Evolutionary conservation across 2,113 vertebrate genomes (phyloP).

Genomic region (Pituophis catenifer): DNA sequence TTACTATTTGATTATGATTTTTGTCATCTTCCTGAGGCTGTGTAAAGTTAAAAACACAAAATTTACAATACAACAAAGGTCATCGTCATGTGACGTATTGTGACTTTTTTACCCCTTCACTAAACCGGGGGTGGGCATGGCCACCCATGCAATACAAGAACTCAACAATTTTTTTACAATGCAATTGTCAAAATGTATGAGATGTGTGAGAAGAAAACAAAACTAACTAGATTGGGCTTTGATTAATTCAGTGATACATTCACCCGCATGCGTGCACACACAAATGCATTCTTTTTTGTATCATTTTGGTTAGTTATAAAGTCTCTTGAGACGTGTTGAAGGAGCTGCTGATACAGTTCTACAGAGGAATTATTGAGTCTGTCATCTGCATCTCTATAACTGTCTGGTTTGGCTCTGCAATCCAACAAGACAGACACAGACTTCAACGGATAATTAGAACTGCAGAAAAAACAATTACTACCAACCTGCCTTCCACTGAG

Average conservation of each 20-base stretch:
- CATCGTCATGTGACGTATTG: no score
- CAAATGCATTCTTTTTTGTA: background rate
- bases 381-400: no score
- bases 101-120: no score
- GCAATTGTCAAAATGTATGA: background rate
- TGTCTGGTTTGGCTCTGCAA: no score
- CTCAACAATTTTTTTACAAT: background rate
- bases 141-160: background rate
- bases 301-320: background rate
- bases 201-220: background rate
- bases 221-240: background rate
- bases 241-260: background rate
- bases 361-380: no score
- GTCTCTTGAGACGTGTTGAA: background rate
- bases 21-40: background rate
- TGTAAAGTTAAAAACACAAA: background rate
- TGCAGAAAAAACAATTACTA: no score
- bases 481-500: no score
- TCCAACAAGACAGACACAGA: no score
- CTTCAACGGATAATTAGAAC: no score
- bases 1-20: background rate
- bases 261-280: accelerated
- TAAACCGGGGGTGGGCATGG: no score
- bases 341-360: no score
- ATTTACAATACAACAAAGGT: background rate